Evolutionary conservation across 2,888 invertebrate species (phyloP), one percentile per base, ranked within the genome.

Genomic region (Zhuqinia jingwanae): DNA sequence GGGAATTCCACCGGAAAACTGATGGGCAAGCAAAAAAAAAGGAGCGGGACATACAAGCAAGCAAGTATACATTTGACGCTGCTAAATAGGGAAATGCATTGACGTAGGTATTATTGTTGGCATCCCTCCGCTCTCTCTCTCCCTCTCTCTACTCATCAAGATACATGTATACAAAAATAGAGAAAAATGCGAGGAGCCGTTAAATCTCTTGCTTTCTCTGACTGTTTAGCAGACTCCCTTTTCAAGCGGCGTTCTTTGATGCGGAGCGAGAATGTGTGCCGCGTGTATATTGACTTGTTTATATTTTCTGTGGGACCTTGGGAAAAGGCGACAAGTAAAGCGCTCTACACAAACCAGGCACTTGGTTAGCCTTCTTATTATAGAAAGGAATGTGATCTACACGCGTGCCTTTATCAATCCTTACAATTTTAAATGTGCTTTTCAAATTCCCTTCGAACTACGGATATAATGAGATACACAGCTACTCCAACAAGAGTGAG

Each of bases 1-100:
- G 90, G 90, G 90, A 90, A 89, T 89, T 89, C 84, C 77, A 88
- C 79, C 80, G 82, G 87, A 79, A 87, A 89, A 87, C 68, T 88
- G 89, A 89, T 89, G 88, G 88, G 73, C 81, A 86, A 81, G 87
- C 85, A 53, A 45, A 70, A 78, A 75, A 84, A 30, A 47, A 76
- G 60, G 63, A 8, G 36, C 8, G 36, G 36, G 36, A 36, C 36
- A 36, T 36, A 36, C 8, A 36, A 3, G 8, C 65, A n/a, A n/a
- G n/a, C n/a, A n/a, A n/a, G n/a, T n/a, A n/a, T n/a, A n/a, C n/a
- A n/a, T n/a, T n/a, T n/a, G n/a, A n/a, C n/a, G n/a, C n/a, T n/a
- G n/a, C n/a, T n/a, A n/a, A n/a, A n/a, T n/a, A n/a, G n/a, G n/a
- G 45, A 50, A 20, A 70, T 50, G 47, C 70, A 70, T 45, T 47